A percentile compares a stretch with the other conserved stretches of the same genome.
These are phyloP conservation scores for Nemoura dubitans DNA, from an alignment of 2,888 invertebrate genomes.

Conservation along the genomic window DNA sequence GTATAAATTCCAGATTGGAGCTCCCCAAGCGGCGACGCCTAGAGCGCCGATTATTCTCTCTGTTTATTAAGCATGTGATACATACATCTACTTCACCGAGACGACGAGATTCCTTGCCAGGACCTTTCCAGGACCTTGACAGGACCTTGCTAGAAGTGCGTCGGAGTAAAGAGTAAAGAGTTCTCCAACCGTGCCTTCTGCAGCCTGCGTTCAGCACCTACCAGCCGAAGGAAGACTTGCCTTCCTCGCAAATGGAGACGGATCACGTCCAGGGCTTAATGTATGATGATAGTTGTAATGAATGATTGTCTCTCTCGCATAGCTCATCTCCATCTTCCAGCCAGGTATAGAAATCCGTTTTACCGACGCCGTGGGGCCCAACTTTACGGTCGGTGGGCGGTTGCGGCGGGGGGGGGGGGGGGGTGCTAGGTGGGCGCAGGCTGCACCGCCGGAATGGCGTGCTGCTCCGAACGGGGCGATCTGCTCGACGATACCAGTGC, in stretches of 20 bases:
- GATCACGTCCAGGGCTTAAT: conserved; percentile 28
- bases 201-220: background rate
- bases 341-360: conserved; percentile 3
- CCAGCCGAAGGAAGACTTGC: background rate
- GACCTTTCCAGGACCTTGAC: too few species aligned
- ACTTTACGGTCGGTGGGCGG: background rate
- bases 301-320: conserved; percentile 8
- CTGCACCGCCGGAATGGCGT: background rate
- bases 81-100: conserved; percentile 1
- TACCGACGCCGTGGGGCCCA: background rate
- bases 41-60: conserved; percentile 21
- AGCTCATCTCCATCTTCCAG: conserved; percentile 14
- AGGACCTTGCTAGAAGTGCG: too few species aligned
- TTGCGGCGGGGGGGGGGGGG: background rate
- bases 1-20: background rate
- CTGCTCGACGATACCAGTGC: background rate
- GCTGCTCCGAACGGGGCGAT: background rate
- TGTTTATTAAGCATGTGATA: background rate
- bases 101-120: background rate
- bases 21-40: background rate
- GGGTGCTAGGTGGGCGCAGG: background rate
- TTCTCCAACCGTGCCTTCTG: background rate
- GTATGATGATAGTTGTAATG: conserved; percentile 33
- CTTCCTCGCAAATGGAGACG: conserved; percentile 22
- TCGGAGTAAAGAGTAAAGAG: background rate